phyloP scores from a whole-genome alignment of 2,888 invertebrate species.

The Eretmocerus hayati region DNA sequence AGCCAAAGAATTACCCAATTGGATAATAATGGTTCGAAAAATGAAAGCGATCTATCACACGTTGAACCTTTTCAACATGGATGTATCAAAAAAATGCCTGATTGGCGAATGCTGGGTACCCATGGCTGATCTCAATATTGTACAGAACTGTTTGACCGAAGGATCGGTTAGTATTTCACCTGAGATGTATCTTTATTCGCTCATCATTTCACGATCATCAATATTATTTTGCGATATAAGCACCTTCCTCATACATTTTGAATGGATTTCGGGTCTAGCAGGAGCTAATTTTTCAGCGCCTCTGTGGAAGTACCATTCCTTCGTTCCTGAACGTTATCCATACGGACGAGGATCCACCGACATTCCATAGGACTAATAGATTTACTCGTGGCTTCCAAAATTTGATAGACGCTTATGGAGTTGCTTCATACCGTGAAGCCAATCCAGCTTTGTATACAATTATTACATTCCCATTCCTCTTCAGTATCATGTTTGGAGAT shows the following conservation, averaged over 20 bases:
- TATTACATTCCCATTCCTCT: conserved; percentile 95
- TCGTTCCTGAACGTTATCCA: conserved; percentile 94
- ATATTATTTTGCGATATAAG: background rate
- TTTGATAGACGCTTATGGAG: conserved; percentile 93
- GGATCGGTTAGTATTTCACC: conserved; percentile 62
- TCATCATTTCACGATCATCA: background rate
- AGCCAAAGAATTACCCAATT: conserved; percentile 79
- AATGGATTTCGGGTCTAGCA: no score
- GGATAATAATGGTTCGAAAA: conserved; percentile 79
- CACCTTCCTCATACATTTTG: background rate
- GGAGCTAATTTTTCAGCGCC: conserved; percentile 32
- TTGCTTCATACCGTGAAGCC: conserved; percentile 92
- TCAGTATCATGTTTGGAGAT: conserved; percentile 99
- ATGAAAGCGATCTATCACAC: conserved; percentile 94
- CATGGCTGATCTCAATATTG: conserved; percentile 79
- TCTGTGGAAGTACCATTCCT: conserved; percentile 83
- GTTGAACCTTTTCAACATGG: conserved; percentile 89
- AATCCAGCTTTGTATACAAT: conserved; percentile 97
- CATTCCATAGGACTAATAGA: conserved; percentile 93
- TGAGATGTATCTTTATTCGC: background rate
- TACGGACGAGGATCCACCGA: conserved; percentile 83
- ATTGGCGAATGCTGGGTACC: conserved; percentile 80
- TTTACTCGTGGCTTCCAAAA: conserved; percentile 93
- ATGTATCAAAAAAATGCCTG: conserved; percentile 97
- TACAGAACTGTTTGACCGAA: conserved; percentile 71